A percentile compares a stretch with the other conserved stretches of the same genome.
These are phyloP conservation scores for Acinonyx jubatus DNA, from an alignment of 2,113 vertebrate genomes.

Conservation along the genomic window DNA sequence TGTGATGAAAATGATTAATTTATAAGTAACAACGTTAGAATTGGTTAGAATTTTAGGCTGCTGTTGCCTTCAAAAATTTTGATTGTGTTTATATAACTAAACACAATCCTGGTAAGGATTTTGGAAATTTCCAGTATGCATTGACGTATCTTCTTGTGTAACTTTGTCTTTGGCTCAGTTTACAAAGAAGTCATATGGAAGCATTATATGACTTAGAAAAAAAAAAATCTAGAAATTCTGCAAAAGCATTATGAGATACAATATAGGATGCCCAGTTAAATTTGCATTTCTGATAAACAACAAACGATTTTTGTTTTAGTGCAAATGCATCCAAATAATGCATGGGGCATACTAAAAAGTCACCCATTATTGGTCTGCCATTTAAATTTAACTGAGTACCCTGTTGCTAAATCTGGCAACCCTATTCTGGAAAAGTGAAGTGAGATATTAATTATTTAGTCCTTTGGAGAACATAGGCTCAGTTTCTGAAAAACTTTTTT, in stretches of 20 bases:
- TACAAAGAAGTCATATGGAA: not conserved
- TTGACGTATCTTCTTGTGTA: accelerated
- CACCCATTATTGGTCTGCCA: not conserved
- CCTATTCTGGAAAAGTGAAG: not conserved
- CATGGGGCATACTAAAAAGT: not conserved
- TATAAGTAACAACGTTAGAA: not conserved
- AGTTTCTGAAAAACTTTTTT: not conserved
- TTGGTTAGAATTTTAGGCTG: not conserved
- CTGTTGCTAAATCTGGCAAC: not conserved
- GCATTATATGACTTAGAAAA: not conserved
- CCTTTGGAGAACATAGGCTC: not conserved
- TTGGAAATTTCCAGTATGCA: not conserved
- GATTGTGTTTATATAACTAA: not conserved
- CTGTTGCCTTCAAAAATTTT: not conserved
- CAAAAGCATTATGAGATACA: not conserved
- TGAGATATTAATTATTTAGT: not conserved
- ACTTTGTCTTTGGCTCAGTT: not conserved
- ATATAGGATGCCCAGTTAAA: not conserved
- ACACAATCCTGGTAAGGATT: not conserved
- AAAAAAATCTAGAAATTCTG: not conserved
- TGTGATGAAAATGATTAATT: not conserved
- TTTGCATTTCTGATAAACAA: not conserved
- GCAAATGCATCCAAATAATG: not conserved
- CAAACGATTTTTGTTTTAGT: not conserved
- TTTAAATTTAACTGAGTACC: not conserved